These are phyloP conservation scores for silkworm (Bombyx mori) DNA, from an alignment of 1,140 invertebrate genomes.

Conservation along the genomic window ASM3026992v2 NC_085117.1:14730501-14731000, in stretches of 20 bases:
- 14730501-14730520: slow-evolving; percentile 47
- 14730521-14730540: slow-evolving; percentile 52
- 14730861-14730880: too few relatives aligned
- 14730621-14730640: slow-evolving; percentile 15
- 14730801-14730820: slow-evolving; percentile 37
- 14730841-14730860: slow-evolving; percentile 3
- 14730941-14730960: too few relatives aligned
- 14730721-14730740: slow-evolving; percentile 1
- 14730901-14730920: too few relatives aligned
- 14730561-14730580: slow-evolving; percentile 18
- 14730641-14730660: slow-evolving; percentile 14
- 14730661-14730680: background rate
- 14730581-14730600: slow-evolving; percentile 1
- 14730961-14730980: too few relatives aligned
- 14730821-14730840: slow-evolving; percentile 38
- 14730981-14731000: too few relatives aligned
- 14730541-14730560: slow-evolving; percentile 31
- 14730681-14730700: background rate
- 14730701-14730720: background rate
- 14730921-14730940: too few relatives aligned
- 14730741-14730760: slow-evolving; percentile 44
- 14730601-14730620: slow-evolving; percentile 30
- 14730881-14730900: too few relatives aligned
- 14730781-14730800: slow-evolving; percentile 28
- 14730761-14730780: slow-evolving; percentile 41